Conservation (phyloP, 2,113 vertebrate species). For the Carlito syrichta region DNA sequence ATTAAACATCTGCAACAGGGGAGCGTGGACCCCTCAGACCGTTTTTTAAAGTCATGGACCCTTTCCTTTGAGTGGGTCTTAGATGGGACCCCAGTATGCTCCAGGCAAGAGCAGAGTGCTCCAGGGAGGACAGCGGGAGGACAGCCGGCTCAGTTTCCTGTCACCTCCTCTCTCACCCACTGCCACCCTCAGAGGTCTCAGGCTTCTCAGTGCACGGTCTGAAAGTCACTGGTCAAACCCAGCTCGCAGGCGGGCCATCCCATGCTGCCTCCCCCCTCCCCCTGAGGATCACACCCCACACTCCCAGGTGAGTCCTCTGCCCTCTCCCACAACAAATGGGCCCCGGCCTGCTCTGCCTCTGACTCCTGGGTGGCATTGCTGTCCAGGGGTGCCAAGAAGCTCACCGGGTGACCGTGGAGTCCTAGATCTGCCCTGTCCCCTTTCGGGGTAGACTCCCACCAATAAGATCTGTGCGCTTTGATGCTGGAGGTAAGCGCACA, state of each 20-base stretch:
- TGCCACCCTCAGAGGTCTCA: rapidly evolving
- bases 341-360: background rate
- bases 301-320: no score
- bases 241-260: background rate
- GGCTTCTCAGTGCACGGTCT: background rate
- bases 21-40: background rate
- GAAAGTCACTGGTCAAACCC: background rate
- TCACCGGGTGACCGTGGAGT: rapidly evolving
- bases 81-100: rapidly evolving
- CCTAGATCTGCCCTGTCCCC: rapidly evolving
- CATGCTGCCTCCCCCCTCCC: background rate
- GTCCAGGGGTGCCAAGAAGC: background rate
- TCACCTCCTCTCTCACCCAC: background rate
- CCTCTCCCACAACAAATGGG: no score
- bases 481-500: background rate
- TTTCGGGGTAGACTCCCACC: background rate
- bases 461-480: background rate
- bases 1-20: background rate
- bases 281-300: background rate
- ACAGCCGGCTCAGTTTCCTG: background rate
- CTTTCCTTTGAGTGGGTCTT: background rate
- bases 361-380: background rate
- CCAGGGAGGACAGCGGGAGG: rapidly evolving
- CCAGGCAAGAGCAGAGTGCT: no score
- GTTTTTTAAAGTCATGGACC: no score